Base-by-base conservation (phyloP, 53 echinoderm and acorn worm species). In the Luidia sarsii region DNA sequence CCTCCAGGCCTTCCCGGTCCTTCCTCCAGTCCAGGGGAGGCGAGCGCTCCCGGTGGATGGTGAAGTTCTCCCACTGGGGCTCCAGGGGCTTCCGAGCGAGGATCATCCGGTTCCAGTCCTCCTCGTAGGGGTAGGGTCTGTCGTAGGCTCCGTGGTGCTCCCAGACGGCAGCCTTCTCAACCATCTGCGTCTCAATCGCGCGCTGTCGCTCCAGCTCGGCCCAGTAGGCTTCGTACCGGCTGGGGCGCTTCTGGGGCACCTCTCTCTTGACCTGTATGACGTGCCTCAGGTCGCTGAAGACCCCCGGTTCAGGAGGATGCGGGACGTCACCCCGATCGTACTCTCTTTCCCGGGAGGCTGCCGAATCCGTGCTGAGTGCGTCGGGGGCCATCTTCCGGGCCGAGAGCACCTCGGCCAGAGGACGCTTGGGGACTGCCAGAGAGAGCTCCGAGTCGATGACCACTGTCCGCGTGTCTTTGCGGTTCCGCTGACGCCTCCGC, bases 241-340 rank as follows among this genome's bases (percentile, higher is more conserved):
- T 81, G 31, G 82, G 65, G n/a, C 77, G 36, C 31, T 77, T 77
- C 15, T 20, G 22, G 3, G 77, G 77, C 4, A 90, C 81, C 48
- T 92, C 92, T 22, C 95, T 75, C 65, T 95, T 95, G 36, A 95
- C 92, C 60, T 89, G 89, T 50, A 95, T 95, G 4, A 95, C 95
- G 32, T 95, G 95, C 43, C 95, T 68, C 21, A 95, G 72, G 67
- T 95, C 92, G 9, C 82, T 57, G 53, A 82, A 81, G 25, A 75
- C 71, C 50, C 93, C 83, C 9, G 65, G 75, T 0, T 67, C 82
- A 22, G 64, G 48, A 22, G 64, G 48, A 2, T 80, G 56, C 41
- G 59, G 67, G 32, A 71, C 68, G 30, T 71, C 71, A 11, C 57
- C 51, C 8, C 60, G 29, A 20, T 77, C 77, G 48, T 55, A 77